These are phyloP conservation scores for Calameuta idolon DNA, from an alignment of 2,888 invertebrate species.

Conservation along the genomic window DNA sequence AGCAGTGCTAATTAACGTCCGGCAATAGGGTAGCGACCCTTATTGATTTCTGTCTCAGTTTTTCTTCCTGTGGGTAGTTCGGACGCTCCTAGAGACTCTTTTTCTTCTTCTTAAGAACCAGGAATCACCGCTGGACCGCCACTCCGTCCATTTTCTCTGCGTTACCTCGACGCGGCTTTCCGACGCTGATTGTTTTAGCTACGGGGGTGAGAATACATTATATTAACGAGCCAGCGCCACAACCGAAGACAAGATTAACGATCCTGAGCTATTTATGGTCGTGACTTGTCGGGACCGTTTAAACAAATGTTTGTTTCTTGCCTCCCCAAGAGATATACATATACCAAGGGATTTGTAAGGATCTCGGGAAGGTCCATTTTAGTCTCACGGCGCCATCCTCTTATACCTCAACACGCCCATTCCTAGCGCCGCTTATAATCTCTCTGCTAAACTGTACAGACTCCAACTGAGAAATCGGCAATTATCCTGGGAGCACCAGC, in stretches of 20 bases:
- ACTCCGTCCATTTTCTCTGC: constrained; percentile 1
- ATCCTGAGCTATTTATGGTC: constrained; percentile 51
- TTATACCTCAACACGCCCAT: constrained; percentile 34
- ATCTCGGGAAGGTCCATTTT: constrained; percentile 19
- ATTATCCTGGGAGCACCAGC: not conserved
- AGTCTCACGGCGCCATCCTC: constrained; percentile 29
- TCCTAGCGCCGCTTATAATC: constrained; percentile 24
- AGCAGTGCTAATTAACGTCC: constrained; percentile 1
- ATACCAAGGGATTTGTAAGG: not conserved
- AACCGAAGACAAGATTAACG: constrained; percentile 56
- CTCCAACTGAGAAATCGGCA: constrained; percentile 7
- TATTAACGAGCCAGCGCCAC: constrained; percentile 50
- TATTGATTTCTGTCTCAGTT: constrained; percentile 7
- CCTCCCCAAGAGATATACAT: constrained; percentile 12
- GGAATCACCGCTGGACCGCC: not conserved
- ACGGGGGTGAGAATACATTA: constrained; percentile 59
- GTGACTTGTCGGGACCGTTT: constrained; percentile 56
- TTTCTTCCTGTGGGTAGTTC: constrained; percentile 1
- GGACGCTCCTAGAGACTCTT: constrained; percentile 1
- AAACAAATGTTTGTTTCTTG: constrained; percentile 57
- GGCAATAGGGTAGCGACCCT: not conserved
- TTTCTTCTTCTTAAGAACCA: constrained; percentile 7
- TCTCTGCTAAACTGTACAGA: constrained; percentile 17
- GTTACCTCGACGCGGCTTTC: not conserved
- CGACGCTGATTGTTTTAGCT: constrained; percentile 54